Evolutionary conservation across 2,113 vertebrate species (phyloP).

Genomic region (Aegotheles bennettii): DNA sequence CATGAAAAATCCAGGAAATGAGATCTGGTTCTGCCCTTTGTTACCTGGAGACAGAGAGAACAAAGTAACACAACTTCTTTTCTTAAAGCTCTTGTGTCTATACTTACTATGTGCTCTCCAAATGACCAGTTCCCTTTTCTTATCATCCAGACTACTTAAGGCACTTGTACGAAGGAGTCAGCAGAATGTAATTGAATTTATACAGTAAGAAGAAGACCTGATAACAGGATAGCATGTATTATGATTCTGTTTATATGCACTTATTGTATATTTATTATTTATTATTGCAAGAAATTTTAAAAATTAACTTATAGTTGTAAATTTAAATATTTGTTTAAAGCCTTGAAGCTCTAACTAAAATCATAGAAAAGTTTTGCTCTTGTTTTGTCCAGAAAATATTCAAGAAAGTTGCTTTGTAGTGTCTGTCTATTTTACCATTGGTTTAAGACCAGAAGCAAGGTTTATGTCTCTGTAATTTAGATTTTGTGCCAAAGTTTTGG

Average conservation of each 20-base stretch:
- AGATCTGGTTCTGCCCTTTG: neutral
- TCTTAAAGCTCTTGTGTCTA: neutral
- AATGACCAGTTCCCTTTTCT: neutral
- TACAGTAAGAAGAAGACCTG: neutral
- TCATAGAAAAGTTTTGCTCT: neutral
- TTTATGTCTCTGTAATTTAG: neutral
- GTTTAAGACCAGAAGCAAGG: neutral
- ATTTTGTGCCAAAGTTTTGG: neutral
- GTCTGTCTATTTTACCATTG: neutral
- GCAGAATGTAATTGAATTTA: neutral
- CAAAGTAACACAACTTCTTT: neutral
- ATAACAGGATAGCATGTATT: neutral
- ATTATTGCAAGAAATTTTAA: neutral
- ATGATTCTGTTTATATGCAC: neutral
- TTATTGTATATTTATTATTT: neutral
- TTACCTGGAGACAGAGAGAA: neutral
- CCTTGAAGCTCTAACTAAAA: neutral
- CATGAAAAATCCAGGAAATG: neutral
- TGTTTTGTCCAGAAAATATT: neutral
- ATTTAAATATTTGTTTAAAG: neutral
- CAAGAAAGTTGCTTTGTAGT: neutral
- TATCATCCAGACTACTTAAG: neutral
- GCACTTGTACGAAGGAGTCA: neutral
- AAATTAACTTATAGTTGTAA: neutral
- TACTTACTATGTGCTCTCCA: neutral